Conservation (phyloP, 2,797 vertebrate genomes). For the Hyperoplus lanceolatus region DNA sequence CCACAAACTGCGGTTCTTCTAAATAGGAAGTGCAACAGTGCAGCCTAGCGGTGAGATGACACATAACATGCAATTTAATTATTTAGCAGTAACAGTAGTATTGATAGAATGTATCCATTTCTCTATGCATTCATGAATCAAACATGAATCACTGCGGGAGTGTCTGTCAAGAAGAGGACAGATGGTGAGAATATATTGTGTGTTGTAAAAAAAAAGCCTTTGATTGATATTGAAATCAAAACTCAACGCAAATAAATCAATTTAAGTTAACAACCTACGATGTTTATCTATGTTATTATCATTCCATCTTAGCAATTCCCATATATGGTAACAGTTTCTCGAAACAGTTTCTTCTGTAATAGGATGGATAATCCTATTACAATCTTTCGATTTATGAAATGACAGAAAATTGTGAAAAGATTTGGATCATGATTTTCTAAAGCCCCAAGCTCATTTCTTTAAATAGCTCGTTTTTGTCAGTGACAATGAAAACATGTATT, state of each 20-base stretch:
- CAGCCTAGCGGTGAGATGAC: slow-evolving; percentile 57
- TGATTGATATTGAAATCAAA: slow-evolving; percentile 1
- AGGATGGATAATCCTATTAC: not conserved
- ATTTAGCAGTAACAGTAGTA: not conserved
- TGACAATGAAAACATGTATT: not conserved
- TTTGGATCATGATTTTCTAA: not conserved
- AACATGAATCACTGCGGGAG: not conserved
- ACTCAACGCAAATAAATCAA: not conserved
- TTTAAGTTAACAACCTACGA: not conserved
- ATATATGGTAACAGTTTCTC: not conserved
- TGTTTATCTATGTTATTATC: not conserved
- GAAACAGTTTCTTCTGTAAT: not conserved
- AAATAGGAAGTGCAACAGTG: slow-evolving; percentile 73
- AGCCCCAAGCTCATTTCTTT: not conserved
- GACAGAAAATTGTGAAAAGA: not conserved
- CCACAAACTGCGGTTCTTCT: not conserved
- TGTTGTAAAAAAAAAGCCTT: not conserved
- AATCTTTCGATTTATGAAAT: not conserved
- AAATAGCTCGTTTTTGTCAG: not conserved
- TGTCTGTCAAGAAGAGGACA: not conserved
- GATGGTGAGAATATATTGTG: not conserved
- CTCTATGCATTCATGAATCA: not conserved
- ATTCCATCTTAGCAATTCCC: not conserved
- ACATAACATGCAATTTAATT: slow-evolving; percentile 2
- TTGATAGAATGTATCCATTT: not conserved